Percentiles rank a stretch among this genome's conserved stretches.
Conservation (phyloP, 2,797 vertebrate species). For the Protosalanx chinensis region DNA sequence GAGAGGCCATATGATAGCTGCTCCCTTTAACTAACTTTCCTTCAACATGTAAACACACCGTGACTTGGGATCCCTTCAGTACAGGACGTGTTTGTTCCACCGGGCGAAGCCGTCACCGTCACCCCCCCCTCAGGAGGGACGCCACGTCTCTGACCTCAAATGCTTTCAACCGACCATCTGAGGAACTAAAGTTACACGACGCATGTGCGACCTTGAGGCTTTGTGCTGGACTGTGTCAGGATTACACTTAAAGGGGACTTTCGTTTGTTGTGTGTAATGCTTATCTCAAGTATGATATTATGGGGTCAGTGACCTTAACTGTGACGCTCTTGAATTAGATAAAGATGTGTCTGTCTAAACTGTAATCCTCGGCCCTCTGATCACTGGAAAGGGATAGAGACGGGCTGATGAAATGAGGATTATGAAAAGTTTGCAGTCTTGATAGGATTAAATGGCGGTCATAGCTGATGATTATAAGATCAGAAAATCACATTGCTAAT, state of each 20-base stretch:
- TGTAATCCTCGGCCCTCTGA: constrained; percentile 61
- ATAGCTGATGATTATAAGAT: constrained; percentile 46
- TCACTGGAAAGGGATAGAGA: constrained; percentile 52
- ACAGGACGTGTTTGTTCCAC: constrained; percentile 7
- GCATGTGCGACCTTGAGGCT: constrained; percentile 41
- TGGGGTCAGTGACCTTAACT: constrained; percentile 54
- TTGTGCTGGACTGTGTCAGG: constrained; percentile 48
- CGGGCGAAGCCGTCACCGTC: constrained; percentile 28
- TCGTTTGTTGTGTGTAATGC: constrained; percentile 45
- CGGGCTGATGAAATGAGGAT: constrained; percentile 59
- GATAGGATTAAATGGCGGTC: constrained; percentile 20
- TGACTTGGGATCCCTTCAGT: not conserved
- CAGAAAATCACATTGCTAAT: constrained; percentile 25
- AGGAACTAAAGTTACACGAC: constrained; percentile 61
- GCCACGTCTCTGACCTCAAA: constrained; percentile 35
- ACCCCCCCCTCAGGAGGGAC: constrained; percentile 18
- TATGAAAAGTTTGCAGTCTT: constrained; percentile 38
- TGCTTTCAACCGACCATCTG: constrained; percentile 64
- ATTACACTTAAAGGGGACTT: constrained; percentile 46
- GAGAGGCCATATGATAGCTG: constrained; percentile 34
- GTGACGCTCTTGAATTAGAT: constrained; percentile 57
- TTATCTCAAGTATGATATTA: constrained; percentile 64
- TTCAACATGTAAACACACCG: constrained; percentile 13
- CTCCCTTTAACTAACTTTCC: constrained; percentile 37
- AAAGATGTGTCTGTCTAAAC: constrained; percentile 65